A percentile compares a stretch with the other conserved stretches of the same genome.
phyloP scores from a whole-genome alignment of 2,113 vertebrate genomes.

The Mustela lutreola region DNA sequence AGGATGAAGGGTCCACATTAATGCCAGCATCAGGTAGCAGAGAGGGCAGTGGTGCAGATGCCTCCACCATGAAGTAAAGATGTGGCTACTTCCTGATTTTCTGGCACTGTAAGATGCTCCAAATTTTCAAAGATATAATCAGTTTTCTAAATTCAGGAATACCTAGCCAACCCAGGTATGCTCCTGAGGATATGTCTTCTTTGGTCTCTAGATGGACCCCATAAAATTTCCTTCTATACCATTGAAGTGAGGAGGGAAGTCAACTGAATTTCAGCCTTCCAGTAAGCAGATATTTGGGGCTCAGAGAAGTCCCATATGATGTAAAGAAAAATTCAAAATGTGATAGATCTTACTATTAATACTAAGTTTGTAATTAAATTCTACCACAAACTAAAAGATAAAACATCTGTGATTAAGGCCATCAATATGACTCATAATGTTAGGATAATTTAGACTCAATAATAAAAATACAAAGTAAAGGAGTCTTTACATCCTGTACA shows the following conservation, averaged over 20 bases:
- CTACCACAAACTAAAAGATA: neutral
- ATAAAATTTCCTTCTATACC: neutral
- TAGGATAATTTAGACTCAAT: slow-evolving; percentile 2
- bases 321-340: neutral
- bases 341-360: neutral
- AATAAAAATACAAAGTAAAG: slow-evolving; percentile 29
- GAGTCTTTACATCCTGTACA: neutral
- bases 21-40: neutral
- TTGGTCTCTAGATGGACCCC: neutral
- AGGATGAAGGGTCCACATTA: too few relatives aligned
- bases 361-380: slow-evolving; percentile 21
- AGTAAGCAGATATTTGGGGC: neutral
- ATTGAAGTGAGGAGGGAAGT: neutral
- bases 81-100: neutral
- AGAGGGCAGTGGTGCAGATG: neutral
- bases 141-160: neutral
- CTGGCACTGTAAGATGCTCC: neutral
- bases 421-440: slow-evolving; percentile 14
- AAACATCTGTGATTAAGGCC: neutral
- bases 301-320: neutral
- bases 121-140: neutral
- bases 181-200: neutral
- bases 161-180: neutral
- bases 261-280: neutral
- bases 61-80: neutral